Conservation (phyloP, 2,113 vertebrate species). For the Beaufortia kweichowensis region DNA sequence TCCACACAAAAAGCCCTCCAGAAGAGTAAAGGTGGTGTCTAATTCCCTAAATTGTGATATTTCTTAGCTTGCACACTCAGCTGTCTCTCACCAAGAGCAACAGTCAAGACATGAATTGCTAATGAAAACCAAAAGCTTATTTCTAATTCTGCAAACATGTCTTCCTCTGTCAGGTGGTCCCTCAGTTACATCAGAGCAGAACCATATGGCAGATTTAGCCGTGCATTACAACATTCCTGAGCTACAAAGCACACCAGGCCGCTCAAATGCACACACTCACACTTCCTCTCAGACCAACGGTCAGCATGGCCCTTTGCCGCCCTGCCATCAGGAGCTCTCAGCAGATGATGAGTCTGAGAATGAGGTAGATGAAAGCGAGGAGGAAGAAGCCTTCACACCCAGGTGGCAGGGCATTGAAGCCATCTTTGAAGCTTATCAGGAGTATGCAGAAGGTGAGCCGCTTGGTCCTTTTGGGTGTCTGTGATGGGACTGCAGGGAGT, state of each 20-base stretch:
- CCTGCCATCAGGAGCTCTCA: conserved; percentile 68
- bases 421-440: conserved; percentile 96
- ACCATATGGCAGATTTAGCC: conserved; percentile 85
- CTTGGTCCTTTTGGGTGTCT: not conserved
- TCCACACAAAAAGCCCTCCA: conserved; percentile 97
- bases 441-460: conserved; percentile 90
- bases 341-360: conserved; percentile 79
- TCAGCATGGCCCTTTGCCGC: conserved; percentile 76
- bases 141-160: not conserved
- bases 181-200: conserved; percentile 79
- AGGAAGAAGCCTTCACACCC: conserved; percentile 74
- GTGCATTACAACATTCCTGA: conserved; percentile 98
- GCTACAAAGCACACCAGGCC: conserved; percentile 79
- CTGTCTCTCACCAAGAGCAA: not conserved
- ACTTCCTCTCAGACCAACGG: conserved; percentile 80
- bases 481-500: too few relatives aligned
- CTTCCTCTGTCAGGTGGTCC: conserved; percentile 69
- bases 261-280: conserved; percentile 51
- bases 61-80: not conserved
- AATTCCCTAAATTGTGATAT: not conserved
- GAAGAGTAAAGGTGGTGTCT: conserved; percentile 90
- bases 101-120: not conserved
- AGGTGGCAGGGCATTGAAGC: conserved; percentile 97
- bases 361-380: conserved; percentile 70
- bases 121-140: not conserved